Conservation (phyloP, 2,797 vertebrate genomes). For the Lepus oiostolus region DNA sequence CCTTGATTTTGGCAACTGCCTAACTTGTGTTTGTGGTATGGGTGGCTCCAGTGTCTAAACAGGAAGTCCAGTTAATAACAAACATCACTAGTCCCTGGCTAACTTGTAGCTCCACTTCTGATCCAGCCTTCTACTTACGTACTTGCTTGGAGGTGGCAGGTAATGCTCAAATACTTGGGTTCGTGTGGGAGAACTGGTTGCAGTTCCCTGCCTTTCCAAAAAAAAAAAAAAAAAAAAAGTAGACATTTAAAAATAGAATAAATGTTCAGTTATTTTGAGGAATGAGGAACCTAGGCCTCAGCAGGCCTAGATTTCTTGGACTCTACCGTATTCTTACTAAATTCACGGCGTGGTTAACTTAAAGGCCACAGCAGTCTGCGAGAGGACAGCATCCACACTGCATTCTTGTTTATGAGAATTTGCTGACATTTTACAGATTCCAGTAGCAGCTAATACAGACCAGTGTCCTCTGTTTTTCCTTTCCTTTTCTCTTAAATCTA, state of each 20-base stretch:
- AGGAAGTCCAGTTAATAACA: neutral
- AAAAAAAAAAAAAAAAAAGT: too few relatives aligned
- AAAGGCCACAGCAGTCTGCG: neutral
- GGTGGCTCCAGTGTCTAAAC: neutral
- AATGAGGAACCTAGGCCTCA: neutral
- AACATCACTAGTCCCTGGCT: neutral
- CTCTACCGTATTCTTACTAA: neutral
- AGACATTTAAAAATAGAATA: neutral
- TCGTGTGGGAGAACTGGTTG: too few relatives aligned
- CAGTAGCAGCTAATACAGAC: neutral
- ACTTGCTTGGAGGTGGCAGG: too few relatives aligned
- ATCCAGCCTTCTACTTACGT: too few relatives aligned
- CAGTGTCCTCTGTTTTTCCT: neutral
- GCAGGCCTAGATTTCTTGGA: neutral
- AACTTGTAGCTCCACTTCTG: neutral
- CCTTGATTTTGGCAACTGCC: neutral
- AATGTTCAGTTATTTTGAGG: neutral
- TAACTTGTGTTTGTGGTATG: neutral
- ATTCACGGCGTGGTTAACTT: neutral
- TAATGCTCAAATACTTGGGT: too few relatives aligned
- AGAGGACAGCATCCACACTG: neutral
- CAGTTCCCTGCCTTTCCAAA: too few relatives aligned
- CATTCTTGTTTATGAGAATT: slow-evolving; percentile 10
- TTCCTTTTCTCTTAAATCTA: neutral
- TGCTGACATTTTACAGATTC: neutral